phyloP scores from a whole-genome alignment of 2,113 vertebrate species.

The Porphyrio hochstetteri region DNA sequence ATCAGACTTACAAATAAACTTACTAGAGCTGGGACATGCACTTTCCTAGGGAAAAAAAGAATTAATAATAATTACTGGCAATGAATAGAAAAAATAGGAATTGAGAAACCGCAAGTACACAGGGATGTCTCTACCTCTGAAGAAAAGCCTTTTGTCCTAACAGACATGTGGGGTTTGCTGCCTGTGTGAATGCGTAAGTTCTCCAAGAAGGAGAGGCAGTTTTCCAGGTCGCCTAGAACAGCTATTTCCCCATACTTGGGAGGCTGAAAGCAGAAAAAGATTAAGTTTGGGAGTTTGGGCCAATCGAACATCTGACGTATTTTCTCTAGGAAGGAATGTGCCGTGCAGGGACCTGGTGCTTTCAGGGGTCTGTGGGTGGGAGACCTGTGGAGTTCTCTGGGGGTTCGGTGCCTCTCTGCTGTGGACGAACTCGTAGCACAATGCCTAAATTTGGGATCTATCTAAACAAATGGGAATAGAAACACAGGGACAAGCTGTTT shows the following conservation, averaged over 20 bases:
- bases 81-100: too few relatives aligned
- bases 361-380: not conserved
- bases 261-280: not conserved
- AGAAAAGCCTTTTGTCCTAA: not conserved
- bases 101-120: not conserved
- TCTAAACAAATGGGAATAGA: not conserved
- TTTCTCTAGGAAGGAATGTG: not conserved
- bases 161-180: not conserved
- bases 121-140: not conserved
- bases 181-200: not conserved
- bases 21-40: not conserved
- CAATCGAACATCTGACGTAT: not conserved
- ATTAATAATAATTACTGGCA: too few relatives aligned
- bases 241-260: not conserved
- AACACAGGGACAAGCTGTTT: not conserved
- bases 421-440: not conserved
- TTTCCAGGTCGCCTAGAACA: constrained; percentile 1
- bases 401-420: not conserved
- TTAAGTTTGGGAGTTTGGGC: not conserved
- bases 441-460: not conserved
- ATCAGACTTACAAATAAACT: constrained; percentile 42
- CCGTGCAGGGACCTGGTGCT: not conserved
- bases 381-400: not conserved
- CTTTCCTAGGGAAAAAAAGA: not conserved
- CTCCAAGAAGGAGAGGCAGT: not conserved